Conservation (phyloP, 64 coral and sea anemone species). For the Porites lutea region DNA sequence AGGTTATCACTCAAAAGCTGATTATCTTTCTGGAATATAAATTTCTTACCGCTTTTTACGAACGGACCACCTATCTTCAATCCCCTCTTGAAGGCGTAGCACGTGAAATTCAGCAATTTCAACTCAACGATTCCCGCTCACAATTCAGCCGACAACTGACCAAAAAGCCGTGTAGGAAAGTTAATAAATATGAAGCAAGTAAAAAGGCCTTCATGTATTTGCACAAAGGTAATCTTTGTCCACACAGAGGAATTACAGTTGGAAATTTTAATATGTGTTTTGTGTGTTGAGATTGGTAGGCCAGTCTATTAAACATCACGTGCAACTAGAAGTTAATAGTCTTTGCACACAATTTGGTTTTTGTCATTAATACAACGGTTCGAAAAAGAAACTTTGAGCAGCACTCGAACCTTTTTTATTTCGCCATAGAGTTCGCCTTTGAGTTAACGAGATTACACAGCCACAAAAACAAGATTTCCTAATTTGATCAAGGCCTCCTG, state of each 20-base stretch:
- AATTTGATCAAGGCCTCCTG: neutral
- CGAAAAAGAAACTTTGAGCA: neutral
- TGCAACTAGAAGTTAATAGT: neutral
- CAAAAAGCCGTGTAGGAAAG: neutral
- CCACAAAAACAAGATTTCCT: neutral
- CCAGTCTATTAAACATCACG: neutral
- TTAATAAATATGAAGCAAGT: conserved; percentile 2
- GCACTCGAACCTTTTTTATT: neutral
- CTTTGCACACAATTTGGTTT: neutral
- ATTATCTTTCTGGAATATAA: neutral
- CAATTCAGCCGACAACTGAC: neutral
- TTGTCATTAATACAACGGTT: neutral
- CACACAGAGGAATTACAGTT: conserved; percentile 8
- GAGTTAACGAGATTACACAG: neutral
- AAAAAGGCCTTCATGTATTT: conserved; percentile 11
- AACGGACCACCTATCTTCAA: neutral
- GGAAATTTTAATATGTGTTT: conserved; percentile 20
- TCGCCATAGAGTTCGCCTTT: neutral
- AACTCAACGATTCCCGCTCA: neutral
- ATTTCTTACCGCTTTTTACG: neutral
- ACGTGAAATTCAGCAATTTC: neutral
- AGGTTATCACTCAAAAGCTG: neutral
- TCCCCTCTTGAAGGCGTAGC: neutral
- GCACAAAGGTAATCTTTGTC: conserved; percentile 32
- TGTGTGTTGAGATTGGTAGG: neutral